A percentile compares a stretch with the other conserved stretches of the same genome.
These are phyloP conservation scores for Zosterops japonicus DNA, from an alignment of 2,113 vertebrate genomes.

Conservation along the genomic window DNA sequence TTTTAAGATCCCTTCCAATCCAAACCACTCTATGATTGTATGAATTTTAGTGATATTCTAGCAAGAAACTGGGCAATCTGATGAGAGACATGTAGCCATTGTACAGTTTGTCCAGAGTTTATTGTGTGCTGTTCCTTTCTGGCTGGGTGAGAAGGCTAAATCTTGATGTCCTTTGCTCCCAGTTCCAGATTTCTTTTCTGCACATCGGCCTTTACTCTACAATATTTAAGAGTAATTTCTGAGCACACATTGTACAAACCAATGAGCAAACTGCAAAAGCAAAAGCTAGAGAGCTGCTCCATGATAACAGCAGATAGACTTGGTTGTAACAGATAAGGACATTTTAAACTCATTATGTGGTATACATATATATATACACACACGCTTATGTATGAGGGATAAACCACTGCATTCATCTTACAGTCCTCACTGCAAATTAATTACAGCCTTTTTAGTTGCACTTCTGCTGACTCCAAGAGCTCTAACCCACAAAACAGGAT, in stretches of 20 bases:
- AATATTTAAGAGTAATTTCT: neutral
- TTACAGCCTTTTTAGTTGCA: neutral
- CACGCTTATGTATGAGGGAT: neutral
- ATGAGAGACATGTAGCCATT: neutral
- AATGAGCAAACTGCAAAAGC: neutral
- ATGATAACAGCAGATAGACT: neutral
- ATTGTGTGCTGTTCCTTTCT: neutral
- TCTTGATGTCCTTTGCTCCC: neutral
- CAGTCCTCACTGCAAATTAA: neutral
- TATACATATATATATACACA: neutral
- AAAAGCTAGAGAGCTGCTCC: neutral
- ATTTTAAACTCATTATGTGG: neutral
- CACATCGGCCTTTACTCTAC: neutral
- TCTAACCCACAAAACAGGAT: constrained; percentile 49
- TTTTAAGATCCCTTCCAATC: neutral
- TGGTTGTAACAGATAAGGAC: neutral
- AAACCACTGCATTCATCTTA: neutral
- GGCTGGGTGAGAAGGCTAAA: neutral
- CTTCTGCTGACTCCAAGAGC: constrained; percentile 39
- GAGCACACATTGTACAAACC: neutral
- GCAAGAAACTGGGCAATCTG: neutral
- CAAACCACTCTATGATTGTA: neutral
- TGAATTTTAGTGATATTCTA: neutral
- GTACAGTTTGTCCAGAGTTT: neutral
- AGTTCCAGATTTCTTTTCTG: neutral